phyloP scores from a whole-genome alignment of 2,888 invertebrate genomes.

The Choristoneura rosaceana region DNA sequence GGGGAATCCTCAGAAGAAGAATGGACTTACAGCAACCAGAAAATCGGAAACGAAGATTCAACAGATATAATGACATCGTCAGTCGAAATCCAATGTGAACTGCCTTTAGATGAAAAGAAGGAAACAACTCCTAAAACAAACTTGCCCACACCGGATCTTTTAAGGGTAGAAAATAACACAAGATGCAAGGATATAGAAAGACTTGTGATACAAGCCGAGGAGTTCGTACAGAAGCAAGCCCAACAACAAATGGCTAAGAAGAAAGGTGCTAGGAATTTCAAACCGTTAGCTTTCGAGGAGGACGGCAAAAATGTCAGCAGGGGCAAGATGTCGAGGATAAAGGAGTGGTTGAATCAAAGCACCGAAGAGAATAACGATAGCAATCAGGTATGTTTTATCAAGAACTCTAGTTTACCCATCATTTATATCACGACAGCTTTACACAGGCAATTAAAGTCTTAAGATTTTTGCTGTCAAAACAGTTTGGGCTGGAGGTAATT shows the following conservation, averaged over 20 bases:
- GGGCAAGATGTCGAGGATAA: slow-evolving; percentile 88
- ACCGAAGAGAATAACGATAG: slow-evolving; percentile 72
- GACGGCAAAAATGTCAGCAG: slow-evolving; percentile 77
- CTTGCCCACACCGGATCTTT: slow-evolving; percentile 76
- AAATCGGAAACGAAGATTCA: slow-evolving; percentile 77
- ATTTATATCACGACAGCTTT: too few species aligned
- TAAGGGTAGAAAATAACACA: slow-evolving; percentile 76
- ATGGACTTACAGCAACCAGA: slow-evolving; percentile 88
- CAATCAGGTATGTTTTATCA: slow-evolving; percentile 67
- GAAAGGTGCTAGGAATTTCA: slow-evolving; percentile 77
- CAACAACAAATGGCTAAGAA: slow-evolving; percentile 77
- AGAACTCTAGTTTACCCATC: not conserved
- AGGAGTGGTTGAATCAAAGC: slow-evolving; percentile 88
- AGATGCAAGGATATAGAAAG: slow-evolving; percentile 89
- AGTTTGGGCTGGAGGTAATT: too few species aligned
- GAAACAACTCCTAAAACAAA: slow-evolving; percentile 59
- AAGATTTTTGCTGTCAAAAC: too few species aligned
- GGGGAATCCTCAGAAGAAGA: slow-evolving; percentile 83
- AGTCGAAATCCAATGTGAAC: slow-evolving; percentile 78
- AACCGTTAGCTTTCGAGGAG: slow-evolving; percentile 83
- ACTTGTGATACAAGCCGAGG: slow-evolving; percentile 92
- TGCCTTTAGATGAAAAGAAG: slow-evolving; percentile 70
- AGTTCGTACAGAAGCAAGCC: slow-evolving; percentile 88
- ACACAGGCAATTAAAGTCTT: too few species aligned
- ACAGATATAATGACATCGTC: slow-evolving; percentile 83